A percentile compares a stretch with the other conserved stretches of the same genome.
Evolutionary conservation across 2,888 invertebrate species (phyloP).

Genomic region (Luffia ferchaultella): DNA sequence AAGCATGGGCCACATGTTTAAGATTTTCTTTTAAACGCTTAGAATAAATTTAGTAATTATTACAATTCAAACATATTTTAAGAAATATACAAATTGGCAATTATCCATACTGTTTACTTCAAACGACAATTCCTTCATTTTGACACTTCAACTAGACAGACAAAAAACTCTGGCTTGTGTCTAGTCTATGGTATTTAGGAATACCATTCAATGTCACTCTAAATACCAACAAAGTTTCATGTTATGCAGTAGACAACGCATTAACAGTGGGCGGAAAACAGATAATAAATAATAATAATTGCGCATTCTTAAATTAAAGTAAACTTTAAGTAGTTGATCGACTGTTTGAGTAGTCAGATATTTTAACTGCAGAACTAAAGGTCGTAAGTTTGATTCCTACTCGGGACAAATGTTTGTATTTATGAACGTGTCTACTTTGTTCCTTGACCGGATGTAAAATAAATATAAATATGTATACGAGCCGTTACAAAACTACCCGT

Average conservation of each 20-base stretch:
- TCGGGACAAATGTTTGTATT: too few relatives aligned
- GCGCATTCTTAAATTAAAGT: too few relatives aligned
- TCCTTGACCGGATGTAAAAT: too few relatives aligned
- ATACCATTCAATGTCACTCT: not conserved
- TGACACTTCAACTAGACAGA: slow-evolving; percentile 48
- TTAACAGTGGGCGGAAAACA: too few relatives aligned
- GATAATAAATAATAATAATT: too few relatives aligned
- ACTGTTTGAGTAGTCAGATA: too few relatives aligned
- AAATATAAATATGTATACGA: too few relatives aligned
- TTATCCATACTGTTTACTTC: slow-evolving; percentile 68
- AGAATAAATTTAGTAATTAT: slow-evolving; percentile 36
- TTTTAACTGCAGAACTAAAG: too few relatives aligned
- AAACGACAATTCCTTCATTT: slow-evolving; percentile 65
- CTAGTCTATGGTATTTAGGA: slow-evolving; percentile 35
- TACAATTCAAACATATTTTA: slow-evolving; percentile 54
- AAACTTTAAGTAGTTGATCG: too few relatives aligned
- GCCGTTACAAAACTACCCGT: too few relatives aligned
- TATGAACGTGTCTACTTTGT: too few relatives aligned
- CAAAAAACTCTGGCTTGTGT: slow-evolving; percentile 27
- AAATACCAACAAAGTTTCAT: not conserved
- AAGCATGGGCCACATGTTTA: slow-evolving; percentile 71
- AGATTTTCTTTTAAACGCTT: slow-evolving; percentile 32
- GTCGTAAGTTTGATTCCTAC: too few relatives aligned
- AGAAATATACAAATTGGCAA: slow-evolving; percentile 58
- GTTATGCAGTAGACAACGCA: not conserved